Base-by-base conservation (phyloP, 1,140 invertebrate genomes). In the Pomacea maculata region DNA sequence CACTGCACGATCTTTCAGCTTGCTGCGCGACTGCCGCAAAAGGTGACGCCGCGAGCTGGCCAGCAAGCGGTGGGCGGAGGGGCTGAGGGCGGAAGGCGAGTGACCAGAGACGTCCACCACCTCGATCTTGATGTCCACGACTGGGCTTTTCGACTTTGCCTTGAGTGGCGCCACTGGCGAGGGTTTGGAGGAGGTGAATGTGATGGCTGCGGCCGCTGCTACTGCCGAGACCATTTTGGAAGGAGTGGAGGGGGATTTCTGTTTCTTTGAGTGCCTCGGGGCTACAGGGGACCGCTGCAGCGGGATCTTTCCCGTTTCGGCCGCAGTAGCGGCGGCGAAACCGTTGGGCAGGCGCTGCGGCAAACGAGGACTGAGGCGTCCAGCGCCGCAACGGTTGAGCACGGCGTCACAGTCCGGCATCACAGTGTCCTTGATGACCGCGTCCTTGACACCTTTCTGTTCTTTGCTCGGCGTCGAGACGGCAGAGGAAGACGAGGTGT, bases 1-100 rank as follows among this genome's bases (percentile, higher is more conserved):
- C 65, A 78, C 77, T 8, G 45, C 77, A 10, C 77, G 64, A 29
- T 78, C 77, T 21, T 78, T 78, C 67, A 78, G 77, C 52, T 78
- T 78, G 77, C 77, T 78, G 77, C 77, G 77, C 3, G 77, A 78
- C 77, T 78, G 77, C 52, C 77, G 77, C 29, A 78, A 29, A 21
- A 78, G 52, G 52, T 78, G 77, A 25, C 77, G 77, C 6, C 77
- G 77, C 45, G 77, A 78, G 8, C 63, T 67, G 11, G 77, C 77
- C 77, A 78, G 77, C 12, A 78, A 65, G 7, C 77, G 77, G 54
- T 67, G 54, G 45, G 77, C 77, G 45, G 77, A 78, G 45, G 77
- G 77, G 77, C 65, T 70, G 65, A 78, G 77, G 15, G 65, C 65
- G 63, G 77, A 78, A n/a, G 77, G 77, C 45, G 63, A 70, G 67